Percentiles rank a stretch among this genome's conserved stretches.
phyloP scores from a whole-genome alignment of 2,113 vertebrate species.

The Proteles cristata region DNA sequence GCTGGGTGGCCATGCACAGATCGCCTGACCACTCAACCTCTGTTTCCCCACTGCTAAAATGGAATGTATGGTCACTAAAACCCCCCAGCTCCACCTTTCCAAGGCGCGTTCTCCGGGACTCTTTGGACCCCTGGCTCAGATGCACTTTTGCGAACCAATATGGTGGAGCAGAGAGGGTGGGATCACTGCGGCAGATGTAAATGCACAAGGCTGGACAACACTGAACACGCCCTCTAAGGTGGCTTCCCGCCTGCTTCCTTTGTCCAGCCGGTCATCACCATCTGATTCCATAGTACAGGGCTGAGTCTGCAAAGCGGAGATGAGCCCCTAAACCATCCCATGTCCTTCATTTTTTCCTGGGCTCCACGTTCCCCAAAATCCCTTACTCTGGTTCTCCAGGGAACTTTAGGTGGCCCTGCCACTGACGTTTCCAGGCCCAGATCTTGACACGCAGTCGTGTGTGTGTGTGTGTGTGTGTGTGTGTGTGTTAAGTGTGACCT shows the following conservation, averaged over 20 bases:
- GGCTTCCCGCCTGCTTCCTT: not conserved
- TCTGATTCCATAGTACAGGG: not conserved
- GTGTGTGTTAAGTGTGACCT: not conserved
- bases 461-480: no score
- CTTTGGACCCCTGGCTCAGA: not conserved
- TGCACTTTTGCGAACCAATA: not conserved
- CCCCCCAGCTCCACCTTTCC: not conserved
- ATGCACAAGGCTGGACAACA: fast-evolving
- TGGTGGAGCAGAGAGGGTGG: not conserved
- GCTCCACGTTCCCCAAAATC: not conserved
- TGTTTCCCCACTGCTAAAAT: not conserved
- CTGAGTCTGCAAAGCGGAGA: not conserved
- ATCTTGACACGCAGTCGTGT: fast-evolving
- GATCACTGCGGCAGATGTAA: fast-evolving
- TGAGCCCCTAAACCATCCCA: fast-evolving
- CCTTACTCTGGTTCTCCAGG: not conserved
- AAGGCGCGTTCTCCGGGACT: not conserved
- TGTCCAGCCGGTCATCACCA: not conserved
- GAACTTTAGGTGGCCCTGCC: not conserved
- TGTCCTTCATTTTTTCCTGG: not conserved
- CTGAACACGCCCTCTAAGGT: fast-evolving
- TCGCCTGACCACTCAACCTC: not conserved
- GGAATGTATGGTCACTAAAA: no score
- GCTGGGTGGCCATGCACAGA: not conserved
- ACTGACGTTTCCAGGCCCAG: not conserved